Evolutionary conservation across 2,888 invertebrate species (phyloP).

Genomic region (Dasypolia templi): DNA sequence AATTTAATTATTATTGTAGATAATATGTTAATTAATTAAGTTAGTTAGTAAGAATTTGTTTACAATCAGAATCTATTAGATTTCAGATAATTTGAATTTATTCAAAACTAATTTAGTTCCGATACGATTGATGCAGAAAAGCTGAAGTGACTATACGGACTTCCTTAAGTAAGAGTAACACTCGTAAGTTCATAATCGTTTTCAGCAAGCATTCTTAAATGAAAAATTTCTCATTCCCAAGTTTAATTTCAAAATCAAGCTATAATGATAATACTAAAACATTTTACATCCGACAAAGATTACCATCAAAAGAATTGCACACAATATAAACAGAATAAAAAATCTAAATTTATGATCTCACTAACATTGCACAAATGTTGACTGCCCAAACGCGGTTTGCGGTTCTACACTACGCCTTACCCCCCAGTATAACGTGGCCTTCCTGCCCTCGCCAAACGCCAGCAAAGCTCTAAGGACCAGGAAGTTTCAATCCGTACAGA

Average conservation of each 20-base stretch:
- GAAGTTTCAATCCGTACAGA: slow-evolving; percentile 6
- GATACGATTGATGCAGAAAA: no score
- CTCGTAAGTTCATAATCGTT: neutral
- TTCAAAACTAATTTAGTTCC: no score
- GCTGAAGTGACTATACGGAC: no score
- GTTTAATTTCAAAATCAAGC: slow-evolving; percentile 21
- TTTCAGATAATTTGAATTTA: no score
- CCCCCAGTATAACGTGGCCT: slow-evolving; percentile 47
- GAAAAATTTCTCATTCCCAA: no score
- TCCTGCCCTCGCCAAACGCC: slow-evolving; percentile 34
- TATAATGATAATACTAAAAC: slow-evolving; percentile 39
- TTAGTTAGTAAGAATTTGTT: no score
- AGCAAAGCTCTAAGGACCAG: slow-evolving; percentile 25
- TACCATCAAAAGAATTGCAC: slow-evolving; percentile 63
- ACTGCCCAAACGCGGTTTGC: slow-evolving; percentile 73
- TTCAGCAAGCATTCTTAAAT: neutral
- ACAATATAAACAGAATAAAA: slow-evolving; percentile 64
- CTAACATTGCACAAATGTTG: slow-evolving; percentile 72
- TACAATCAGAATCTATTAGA: no score
- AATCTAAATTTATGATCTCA: slow-evolving; percentile 69
- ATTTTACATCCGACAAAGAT: slow-evolving; percentile 52
- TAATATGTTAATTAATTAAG: no score
- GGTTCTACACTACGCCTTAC: slow-evolving; percentile 72
- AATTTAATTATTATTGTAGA: no score
- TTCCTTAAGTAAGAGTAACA: neutral